Evolutionary conservation across 2,113 vertebrate species (phyloP).

Genomic region (Neomonachus schauinslandi): DNA sequence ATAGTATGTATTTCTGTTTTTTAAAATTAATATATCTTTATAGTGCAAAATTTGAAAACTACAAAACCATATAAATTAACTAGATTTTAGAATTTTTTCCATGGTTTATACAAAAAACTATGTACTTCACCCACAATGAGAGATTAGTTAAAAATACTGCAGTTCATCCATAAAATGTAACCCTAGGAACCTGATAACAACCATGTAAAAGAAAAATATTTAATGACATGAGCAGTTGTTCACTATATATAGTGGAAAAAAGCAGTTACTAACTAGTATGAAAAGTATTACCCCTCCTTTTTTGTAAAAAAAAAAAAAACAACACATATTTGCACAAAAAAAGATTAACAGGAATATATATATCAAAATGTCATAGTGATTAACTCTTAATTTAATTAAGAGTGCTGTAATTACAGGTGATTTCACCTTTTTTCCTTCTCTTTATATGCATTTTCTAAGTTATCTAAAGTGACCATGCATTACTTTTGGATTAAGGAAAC

Average conservation of each 20-base stretch:
- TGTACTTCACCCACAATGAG: not conserved
- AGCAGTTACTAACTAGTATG: not conserved
- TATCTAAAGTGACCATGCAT: not conserved
- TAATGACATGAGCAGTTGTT: not conserved
- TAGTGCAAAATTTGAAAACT: not conserved
- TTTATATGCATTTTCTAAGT: not conserved
- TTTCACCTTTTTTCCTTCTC: not conserved
- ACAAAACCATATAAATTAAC: not conserved
- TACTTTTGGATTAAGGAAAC: not conserved
- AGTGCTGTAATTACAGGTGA: not conserved
- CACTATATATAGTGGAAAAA: not conserved
- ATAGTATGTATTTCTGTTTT: not conserved
- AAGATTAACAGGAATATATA: not conserved
- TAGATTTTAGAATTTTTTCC: not conserved
- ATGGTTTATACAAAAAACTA: not conserved
- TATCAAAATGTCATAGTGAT: not conserved
- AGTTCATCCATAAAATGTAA: not conserved
- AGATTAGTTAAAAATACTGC: not conserved
- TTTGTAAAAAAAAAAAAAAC: not conserved
- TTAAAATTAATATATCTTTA: not conserved
- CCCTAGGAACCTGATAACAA: not conserved
- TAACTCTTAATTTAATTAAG: not conserved
- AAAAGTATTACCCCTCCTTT: not conserved
- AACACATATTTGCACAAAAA: not conserved
- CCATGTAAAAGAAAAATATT: not conserved